phyloP scores from a whole-genome alignment of 1,140 invertebrate genomes.

The Rhyzopertha dominica region DNA sequence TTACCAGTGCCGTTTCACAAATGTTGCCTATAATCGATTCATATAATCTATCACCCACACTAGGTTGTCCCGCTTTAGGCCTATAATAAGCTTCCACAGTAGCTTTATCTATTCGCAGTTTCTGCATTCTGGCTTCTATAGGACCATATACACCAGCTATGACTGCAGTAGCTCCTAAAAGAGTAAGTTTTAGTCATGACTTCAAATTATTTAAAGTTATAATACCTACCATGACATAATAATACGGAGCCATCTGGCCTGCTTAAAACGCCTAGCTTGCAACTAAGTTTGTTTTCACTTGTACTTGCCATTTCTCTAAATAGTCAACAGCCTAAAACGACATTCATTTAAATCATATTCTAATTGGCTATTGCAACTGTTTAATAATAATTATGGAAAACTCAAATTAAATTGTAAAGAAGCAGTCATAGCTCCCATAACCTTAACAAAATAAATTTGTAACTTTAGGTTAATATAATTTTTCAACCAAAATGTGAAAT shows the following conservation, averaged over 20 bases:
- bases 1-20: constrained; percentile 66
- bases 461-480: too few relatives aligned
- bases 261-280: constrained; percentile 63
- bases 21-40: constrained; percentile 72
- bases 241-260: constrained; percentile 71
- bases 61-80: constrained; percentile 69
- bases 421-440: too few relatives aligned
- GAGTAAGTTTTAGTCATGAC: constrained; percentile 23
- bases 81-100: constrained; percentile 72
- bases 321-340: too few relatives aligned
- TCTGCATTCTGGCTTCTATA: constrained; percentile 69
- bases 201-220: constrained; percentile 11
- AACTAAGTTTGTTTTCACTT: constrained; percentile 50
- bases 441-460: too few relatives aligned
- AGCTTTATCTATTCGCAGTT: constrained; percentile 73
- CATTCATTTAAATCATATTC: too few relatives aligned
- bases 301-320: too few relatives aligned
- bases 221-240: constrained; percentile 58
- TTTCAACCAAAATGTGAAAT: too few relatives aligned
- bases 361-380: too few relatives aligned
- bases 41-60: constrained; percentile 64
- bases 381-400: too few relatives aligned
- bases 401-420: too few relatives aligned
- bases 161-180: constrained; percentile 70
- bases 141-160: constrained; percentile 79